These are phyloP conservation scores for Dipodomys ordii DNA, from an alignment of 2,113 vertebrate genomes.

Conservation along the genomic window DNA sequence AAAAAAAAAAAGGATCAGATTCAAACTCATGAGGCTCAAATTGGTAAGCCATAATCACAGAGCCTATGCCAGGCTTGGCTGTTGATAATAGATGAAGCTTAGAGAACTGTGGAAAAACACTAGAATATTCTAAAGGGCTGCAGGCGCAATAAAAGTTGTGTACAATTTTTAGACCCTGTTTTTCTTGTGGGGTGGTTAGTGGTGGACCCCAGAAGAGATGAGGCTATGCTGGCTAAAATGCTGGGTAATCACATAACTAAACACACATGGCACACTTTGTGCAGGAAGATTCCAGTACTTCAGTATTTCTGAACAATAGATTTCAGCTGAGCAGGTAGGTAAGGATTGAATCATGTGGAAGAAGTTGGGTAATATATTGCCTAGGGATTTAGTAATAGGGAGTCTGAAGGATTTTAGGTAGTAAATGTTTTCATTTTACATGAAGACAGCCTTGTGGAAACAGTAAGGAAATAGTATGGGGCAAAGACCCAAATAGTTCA, in stretches of 20 bases:
- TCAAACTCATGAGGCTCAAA: neutral
- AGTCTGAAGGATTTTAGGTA: constrained; percentile 42
- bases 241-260: neutral
- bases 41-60: neutral
- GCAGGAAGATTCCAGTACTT: neutral
- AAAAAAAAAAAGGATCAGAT: neutral
- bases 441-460: neutral
- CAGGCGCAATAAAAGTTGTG: neutral
- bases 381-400: neutral
- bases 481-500: neutral
- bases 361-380: neutral
- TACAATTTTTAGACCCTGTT: neutral
- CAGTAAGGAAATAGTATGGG: neutral
- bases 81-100: neutral
- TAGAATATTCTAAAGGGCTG: neutral
- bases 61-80: neutral
- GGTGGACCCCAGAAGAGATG: neutral
- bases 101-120: neutral
- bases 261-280: neutral
- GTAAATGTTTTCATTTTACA: constrained; percentile 7
- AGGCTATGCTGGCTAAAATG: neutral
- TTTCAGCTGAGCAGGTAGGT: neutral
- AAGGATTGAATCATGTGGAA: neutral
- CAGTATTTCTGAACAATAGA: neutral
- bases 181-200: neutral